A percentile compares a stretch with the other conserved stretches of the same genome.
Evolutionary conservation across 2,113 vertebrate genomes (phyloP).

Genomic region (Cromileptes altivelis): DNA sequence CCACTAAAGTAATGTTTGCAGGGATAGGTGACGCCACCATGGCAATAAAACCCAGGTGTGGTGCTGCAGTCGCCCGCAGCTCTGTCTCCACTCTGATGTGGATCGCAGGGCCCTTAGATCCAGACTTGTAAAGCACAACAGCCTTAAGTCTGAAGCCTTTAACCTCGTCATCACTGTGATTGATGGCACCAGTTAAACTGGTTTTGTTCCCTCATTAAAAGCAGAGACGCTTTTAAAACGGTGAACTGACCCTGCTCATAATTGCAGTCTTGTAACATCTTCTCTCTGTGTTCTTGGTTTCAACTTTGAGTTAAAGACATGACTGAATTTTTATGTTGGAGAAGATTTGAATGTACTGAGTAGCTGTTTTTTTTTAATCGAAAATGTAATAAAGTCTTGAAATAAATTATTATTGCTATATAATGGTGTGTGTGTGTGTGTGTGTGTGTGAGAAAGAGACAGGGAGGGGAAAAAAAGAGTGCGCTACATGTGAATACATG

Average conservation of each 20-base stretch:
- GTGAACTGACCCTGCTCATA: not conserved
- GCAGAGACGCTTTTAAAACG: not conserved
- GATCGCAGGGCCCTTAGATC: constrained; percentile 22
- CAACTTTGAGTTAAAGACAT: not conserved
- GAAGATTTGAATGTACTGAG: not conserved
- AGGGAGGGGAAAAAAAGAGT: not conserved
- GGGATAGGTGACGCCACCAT: constrained; percentile 27
- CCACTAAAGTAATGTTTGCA: not conserved
- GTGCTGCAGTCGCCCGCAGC: constrained; percentile 36
- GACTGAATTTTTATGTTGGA: constrained; percentile 7
- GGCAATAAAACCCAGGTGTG: constrained; percentile 54
- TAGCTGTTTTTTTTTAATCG: not conserved
- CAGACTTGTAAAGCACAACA: constrained; percentile 12
- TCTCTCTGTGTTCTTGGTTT: not conserved
- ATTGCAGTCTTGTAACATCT: not conserved
- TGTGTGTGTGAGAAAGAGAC: not conserved
- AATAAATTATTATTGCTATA: not conserved
- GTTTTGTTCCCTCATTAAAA: constrained; percentile 34
- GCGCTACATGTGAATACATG: constrained; percentile 33
- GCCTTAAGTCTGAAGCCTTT: constrained; percentile 14
- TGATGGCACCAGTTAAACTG: constrained; percentile 33
- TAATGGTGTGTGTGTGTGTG: not conserved
- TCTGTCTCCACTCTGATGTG: not conserved
- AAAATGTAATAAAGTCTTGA: not conserved
- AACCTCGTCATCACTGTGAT: constrained; percentile 26